A percentile compares a stretch with the other conserved stretches of the same genome.
Conservation (phyloP, 2,797 vertebrate genomes). For the Chelonia mydas region DNA sequence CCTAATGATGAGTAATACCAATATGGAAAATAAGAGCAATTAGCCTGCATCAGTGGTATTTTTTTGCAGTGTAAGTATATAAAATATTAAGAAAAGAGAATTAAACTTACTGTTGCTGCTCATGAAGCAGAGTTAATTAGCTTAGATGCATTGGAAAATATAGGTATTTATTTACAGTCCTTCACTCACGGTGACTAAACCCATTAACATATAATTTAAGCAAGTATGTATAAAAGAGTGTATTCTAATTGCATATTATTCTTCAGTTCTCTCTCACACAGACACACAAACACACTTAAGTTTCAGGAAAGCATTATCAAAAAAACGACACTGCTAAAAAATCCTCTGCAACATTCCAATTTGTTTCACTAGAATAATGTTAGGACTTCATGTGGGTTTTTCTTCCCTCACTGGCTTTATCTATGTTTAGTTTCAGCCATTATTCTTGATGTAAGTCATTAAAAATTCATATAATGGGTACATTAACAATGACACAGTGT, state of each 20-base stretch:
- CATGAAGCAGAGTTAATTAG: background rate
- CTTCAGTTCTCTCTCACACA: background rate
- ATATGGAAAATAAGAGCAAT: background rate
- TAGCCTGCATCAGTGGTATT: background rate
- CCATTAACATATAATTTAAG: background rate
- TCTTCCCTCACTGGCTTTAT: background rate
- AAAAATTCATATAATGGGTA: constrained; percentile 12
- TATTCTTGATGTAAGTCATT: constrained; percentile 11
- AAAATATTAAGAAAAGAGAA: background rate
- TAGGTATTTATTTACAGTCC: background rate
- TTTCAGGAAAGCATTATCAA: background rate
- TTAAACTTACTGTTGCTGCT: background rate
- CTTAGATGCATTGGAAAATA: background rate
- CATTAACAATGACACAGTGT: background rate
- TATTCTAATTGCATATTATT: background rate
- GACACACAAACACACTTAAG: rapidly evolving
- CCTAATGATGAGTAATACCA: background rate
- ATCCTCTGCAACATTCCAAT: background rate
- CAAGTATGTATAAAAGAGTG: background rate
- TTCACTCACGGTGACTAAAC: background rate
- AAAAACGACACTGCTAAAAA: background rate
- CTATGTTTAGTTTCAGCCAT: background rate
- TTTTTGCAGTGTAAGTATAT: background rate
- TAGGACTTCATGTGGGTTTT: background rate
- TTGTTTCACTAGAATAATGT: background rate